phyloP scores from a whole-genome alignment of 2,797 vertebrate species.

The Garrulus glandarius region DNA sequence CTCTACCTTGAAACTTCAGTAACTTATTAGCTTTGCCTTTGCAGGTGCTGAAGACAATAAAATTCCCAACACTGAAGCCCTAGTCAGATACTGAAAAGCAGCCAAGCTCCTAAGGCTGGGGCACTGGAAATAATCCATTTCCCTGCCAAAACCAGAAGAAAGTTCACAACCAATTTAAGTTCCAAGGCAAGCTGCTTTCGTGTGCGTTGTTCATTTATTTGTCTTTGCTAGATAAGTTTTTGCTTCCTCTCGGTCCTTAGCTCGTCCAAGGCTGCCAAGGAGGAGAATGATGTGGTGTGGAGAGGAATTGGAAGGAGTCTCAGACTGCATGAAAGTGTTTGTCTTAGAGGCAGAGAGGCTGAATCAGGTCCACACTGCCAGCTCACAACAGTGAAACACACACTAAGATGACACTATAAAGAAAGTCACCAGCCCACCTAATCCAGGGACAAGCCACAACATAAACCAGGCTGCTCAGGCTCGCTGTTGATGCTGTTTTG shows the following conservation, averaged over 20 bases:
- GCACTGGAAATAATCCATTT: conserved; percentile 7
- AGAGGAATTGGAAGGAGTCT: background rate
- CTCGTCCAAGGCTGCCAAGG: background rate
- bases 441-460: background rate
- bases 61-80: background rate
- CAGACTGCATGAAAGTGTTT: background rate
- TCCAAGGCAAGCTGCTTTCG: conserved; percentile 1
- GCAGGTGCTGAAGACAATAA: conserved; percentile 17
- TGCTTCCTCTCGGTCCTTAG: background rate
- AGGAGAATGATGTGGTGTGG: background rate
- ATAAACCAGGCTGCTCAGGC: background rate
- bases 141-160: background rate
- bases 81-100: background rate
- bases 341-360: background rate
- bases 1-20: background rate
- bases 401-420: background rate
- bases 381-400: background rate
- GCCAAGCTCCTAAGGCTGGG: background rate
- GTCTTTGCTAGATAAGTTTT: background rate
- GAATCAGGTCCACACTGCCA: background rate
- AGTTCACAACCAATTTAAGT: conserved; percentile 33
- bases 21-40: background rate
- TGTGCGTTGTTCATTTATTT: background rate
- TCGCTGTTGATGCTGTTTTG: background rate
- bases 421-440: background rate